These are phyloP conservation scores for Cryptops parisi DNA, from an alignment of 2,888 invertebrate species.

Conservation along the genomic window DNA sequence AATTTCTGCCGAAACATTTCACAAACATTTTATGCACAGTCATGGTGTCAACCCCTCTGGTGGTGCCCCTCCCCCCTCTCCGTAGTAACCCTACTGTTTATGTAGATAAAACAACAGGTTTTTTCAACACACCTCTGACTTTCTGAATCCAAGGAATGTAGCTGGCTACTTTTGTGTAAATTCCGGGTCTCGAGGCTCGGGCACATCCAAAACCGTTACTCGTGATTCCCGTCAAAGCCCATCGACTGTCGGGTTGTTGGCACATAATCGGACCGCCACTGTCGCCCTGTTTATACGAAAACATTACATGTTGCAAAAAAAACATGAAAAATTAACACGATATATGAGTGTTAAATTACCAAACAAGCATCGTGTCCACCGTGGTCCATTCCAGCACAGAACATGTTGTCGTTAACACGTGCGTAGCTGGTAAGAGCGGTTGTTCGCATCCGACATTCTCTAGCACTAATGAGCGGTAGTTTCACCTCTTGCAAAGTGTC, in stretches of 20 bases:
- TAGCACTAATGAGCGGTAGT: slow-evolving; percentile 59
- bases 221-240: slow-evolving; percentile 45
- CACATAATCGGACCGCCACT: slow-evolving; percentile 19
- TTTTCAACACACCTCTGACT: slow-evolving; percentile 31
- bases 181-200: slow-evolving; percentile 58
- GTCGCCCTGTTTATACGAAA: no score
- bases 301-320: background rate
- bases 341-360: no score
- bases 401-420: slow-evolving; percentile 62
- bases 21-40: no score
- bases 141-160: slow-evolving; percentile 56
- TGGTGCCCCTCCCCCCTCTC: no score
- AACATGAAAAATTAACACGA: background rate
- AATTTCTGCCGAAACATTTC: no score
- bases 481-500: slow-evolving; percentile 70
- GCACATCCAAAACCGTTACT: slow-evolving; percentile 70
- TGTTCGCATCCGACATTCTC: slow-evolving; percentile 57
- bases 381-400: slow-evolving; percentile 63
- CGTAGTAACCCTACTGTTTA: no score
- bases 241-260: slow-evolving; percentile 36
- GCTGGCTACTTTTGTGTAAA: slow-evolving; percentile 62
- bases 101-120: no score
- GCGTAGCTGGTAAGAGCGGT: slow-evolving; percentile 53
- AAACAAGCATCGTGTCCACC: slow-evolving; percentile 66
- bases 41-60: no score